Conservation (phyloP, 2,888 invertebrate species). For the Lycaena phlaeas region DNA sequence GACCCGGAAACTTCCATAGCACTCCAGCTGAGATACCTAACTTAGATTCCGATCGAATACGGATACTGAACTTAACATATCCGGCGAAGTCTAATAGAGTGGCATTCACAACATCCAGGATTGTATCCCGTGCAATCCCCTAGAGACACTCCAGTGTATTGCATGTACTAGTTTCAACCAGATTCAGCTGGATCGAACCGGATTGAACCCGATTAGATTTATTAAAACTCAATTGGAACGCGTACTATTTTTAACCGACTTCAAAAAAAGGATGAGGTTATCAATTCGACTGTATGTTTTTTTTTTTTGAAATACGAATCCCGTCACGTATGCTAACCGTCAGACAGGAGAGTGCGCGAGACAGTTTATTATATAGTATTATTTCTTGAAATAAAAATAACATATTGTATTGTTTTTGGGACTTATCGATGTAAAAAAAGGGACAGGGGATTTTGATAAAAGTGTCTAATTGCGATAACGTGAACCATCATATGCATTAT, state of each 20-base stretch:
- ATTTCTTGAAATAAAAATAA: too few species aligned
- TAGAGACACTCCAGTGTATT: constrained; percentile 23
- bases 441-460: too few species aligned
- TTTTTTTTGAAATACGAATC: constrained; percentile 14
- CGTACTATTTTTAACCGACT: too few species aligned
- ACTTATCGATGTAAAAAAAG: too few species aligned
- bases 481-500: too few species aligned
- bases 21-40: constrained; percentile 14
- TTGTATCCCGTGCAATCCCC: constrained; percentile 25
- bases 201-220: constrained; percentile 29
- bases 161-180: constrained; percentile 13
- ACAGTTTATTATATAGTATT: constrained; percentile 3
- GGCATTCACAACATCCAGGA: constrained; percentile 31
- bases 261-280: too few species aligned
- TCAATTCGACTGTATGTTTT: too few species aligned
- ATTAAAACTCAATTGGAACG: constrained; percentile 21
- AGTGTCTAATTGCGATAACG: too few species aligned
- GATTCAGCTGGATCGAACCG: constrained; percentile 24
- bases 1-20: constrained; percentile 18
- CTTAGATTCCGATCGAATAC: constrained; percentile 17
- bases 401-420: too few species aligned
- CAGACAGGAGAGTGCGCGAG: neutral
- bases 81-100: constrained; percentile 26
- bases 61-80: constrained; percentile 26
- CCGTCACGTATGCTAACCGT: neutral